Evolutionary conservation across 1,140 invertebrate genomes (phyloP), one percentile per base, ranked within the genome.

Genomic region (Conopomorpha cramerella): DNA sequence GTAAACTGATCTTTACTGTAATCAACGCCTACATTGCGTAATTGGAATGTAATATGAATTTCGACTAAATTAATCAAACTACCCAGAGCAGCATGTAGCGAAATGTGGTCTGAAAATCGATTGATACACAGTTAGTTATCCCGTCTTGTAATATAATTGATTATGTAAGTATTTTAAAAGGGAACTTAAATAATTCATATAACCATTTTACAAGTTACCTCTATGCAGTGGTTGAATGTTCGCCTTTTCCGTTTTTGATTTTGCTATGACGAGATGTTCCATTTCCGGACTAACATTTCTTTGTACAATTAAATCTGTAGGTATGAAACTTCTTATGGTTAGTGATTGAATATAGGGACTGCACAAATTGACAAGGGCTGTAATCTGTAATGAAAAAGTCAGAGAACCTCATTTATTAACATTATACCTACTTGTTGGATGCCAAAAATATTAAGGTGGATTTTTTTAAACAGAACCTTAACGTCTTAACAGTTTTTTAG

Each of bases 41-140:
- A 45, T 43, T 70, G 65, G 51, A 62, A 77, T 16, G 65, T 63
- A 14, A 80, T 45, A 37, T 73, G 62, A 13, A 80, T 43, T 53
- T 80, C 76, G n/a, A 55, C 53, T 41, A 80, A 58, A 49, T 71
- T 68, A n/a, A 34, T 38, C 35, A 80, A 56, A 38, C 65, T 77
- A 1, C 66, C 62, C 33, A 78, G 47, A 19, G 67, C 70, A 36
- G 65, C 65, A 46, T 78, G 68, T 34, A 80, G 47, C 8, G 78
- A 78, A 46, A 80, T 77, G 23, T 77, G 77, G 49, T 78, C 72
- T 66, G 45, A 48, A 61, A 67, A 30, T n/a, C n/a, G n/a, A n/a
- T n/a, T n/a, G n/a, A n/a, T n/a, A n/a, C n/a, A n/a, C n/a, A n/a
- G n/a, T n/a, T n/a, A n/a, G n/a, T n/a, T n/a, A n/a, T n/a, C n/a